A percentile compares a stretch with the other conserved stretches of the same genome.
Evolutionary conservation across 2,888 invertebrate species (phyloP).

Genomic region (Papilio elwesi): DNA sequence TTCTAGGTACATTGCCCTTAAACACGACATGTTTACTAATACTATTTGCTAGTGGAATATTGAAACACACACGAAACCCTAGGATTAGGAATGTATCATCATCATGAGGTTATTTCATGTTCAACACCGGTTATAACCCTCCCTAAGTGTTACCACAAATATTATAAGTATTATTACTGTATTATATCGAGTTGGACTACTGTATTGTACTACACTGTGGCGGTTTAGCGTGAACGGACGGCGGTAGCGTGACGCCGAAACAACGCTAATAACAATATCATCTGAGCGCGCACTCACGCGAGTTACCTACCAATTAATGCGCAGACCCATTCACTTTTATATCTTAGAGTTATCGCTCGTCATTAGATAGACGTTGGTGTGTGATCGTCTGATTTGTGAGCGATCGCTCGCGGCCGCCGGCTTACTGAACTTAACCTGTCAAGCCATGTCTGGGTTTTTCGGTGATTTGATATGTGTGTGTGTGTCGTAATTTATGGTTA

Average conservation of each 20-base stretch:
- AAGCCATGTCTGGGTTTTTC: constrained; percentile 22
- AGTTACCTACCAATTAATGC: constrained; percentile 68
- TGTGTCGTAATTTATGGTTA: constrained; percentile 16
- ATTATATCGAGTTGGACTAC: constrained; percentile 2
- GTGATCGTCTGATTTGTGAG: constrained; percentile 35
- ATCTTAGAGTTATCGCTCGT: constrained; percentile 40
- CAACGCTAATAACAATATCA: constrained; percentile 56
- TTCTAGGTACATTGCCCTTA: too few relatives aligned
- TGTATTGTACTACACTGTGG: constrained; percentile 26
- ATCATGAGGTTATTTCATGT: too few relatives aligned
- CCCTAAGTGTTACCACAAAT: too few relatives aligned
- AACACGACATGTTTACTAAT: too few relatives aligned
- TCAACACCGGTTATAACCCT: too few relatives aligned
- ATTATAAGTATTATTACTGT: too few relatives aligned
- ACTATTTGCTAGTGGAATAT: too few relatives aligned
- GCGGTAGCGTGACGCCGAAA: constrained; percentile 47
- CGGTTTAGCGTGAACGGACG: constrained; percentile 10
- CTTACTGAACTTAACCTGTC: constrained; percentile 33
- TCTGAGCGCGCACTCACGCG: constrained; percentile 51
- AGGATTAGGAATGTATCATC: too few relatives aligned
- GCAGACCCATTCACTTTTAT: constrained; percentile 48
- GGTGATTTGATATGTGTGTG: constrained; percentile 9
- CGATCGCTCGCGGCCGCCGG: constrained; percentile 28
- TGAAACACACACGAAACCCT: too few relatives aligned
- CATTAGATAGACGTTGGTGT: constrained; percentile 26